Evolutionary conservation across 2,888 invertebrate species (phyloP), one percentile per base, ranked within the genome.

Genomic region (Bruchidius siliquastri): DNA sequence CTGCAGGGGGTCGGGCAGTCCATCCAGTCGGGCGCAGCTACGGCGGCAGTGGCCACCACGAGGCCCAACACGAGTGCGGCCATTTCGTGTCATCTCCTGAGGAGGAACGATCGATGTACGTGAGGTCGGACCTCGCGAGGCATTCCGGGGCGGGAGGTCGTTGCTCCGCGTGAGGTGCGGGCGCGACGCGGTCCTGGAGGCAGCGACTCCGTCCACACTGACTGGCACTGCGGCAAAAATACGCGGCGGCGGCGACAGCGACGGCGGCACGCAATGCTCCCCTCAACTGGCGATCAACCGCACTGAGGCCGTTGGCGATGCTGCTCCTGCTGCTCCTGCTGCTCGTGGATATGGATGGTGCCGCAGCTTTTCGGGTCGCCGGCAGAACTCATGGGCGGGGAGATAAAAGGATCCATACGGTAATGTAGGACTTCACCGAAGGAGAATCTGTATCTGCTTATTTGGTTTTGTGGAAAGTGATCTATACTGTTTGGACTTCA

Each of bases 1-100:
- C 92, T 91, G 86, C 96, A 96, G 81, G 93, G 92, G 79, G 92
- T 90, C 82, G 95, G 94, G 87, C 96, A 96, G 87, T 94, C 95
- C 72, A 94, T 94, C 95, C 95, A 96, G 87, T 96, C 96, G 76
- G 92, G 91, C 80, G 90, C 89, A 77, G 89, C 88, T 76, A 88
- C 87, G 80, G 88, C 89, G 82, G 85, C 78, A 77, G 85, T 84
- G 77, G 85, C 84, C 82, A 83, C 83, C 79, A 84, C 80, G 81
- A 86, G 81, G 81, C 84, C 80, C 81, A 86, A 79, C 18, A 71
- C 21, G 80, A 86, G 78, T 79, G 82, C 82, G 83, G 85, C 86
- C 86, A 87, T 86, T 79, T 76, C 80, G 78, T 74, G 76, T 85
- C 85, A 85, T 86, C 81, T 80, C 81, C 84, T 78, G 77, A 75